Conservation (phyloP, 2,113 vertebrate species). For the Ctenomys sociabilis region DNA sequence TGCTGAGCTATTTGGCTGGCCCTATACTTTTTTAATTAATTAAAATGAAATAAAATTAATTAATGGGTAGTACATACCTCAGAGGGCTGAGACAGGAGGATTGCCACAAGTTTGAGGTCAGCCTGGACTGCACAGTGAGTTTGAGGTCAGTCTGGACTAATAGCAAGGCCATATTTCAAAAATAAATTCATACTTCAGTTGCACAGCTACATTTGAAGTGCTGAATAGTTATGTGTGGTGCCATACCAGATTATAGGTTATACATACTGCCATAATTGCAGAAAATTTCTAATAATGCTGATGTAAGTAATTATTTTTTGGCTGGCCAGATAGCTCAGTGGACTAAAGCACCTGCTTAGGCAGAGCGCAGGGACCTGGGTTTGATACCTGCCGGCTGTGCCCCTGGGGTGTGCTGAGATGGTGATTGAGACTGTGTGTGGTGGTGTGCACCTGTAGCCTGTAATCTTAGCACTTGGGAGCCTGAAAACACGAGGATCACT, state of each 20-base stretch:
- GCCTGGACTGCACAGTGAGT: not conserved
- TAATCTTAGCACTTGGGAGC: no score
- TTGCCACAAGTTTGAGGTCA: not conserved
- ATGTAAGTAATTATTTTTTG: constrained; percentile 51
- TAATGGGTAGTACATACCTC: not conserved
- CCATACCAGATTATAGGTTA: not conserved
- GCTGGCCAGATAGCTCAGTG: no score
- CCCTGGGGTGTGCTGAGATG: no score
- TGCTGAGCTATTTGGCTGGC: no score
- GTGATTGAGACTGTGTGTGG: no score
- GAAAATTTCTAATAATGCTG: constrained; percentile 26
- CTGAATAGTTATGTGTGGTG: not conserved
- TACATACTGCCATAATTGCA: not conserved
- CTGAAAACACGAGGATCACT: no score
- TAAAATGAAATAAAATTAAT: constrained; percentile 35
- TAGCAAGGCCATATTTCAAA: not conserved
- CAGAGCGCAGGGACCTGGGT: no score
- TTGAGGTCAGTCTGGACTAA: not conserved
- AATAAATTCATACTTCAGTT: constrained; percentile 20
- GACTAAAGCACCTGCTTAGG: no score
- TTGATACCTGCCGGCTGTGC: no score
- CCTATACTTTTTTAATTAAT: constrained; percentile 45
- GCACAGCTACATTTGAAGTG: constrained; percentile 25
- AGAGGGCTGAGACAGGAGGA: not conserved
- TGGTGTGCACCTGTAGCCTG: no score